A percentile compares a stretch with the other conserved stretches of the same genome.
Conservation (phyloP, 2,113 vertebrate genomes). For the Chaetops frenatus region DNA sequence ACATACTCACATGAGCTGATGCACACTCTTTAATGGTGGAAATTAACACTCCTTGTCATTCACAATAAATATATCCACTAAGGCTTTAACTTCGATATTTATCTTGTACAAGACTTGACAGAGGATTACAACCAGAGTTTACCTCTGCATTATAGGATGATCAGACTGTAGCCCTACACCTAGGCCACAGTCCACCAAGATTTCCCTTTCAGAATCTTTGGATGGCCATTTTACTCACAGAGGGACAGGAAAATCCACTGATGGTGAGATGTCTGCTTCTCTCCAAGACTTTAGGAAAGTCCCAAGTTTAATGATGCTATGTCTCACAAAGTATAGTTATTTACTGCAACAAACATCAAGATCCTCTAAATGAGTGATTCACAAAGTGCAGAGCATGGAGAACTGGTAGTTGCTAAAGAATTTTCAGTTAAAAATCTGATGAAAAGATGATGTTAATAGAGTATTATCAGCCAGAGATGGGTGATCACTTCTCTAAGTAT, state of each 20-base stretch:
- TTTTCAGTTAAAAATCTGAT: background rate
- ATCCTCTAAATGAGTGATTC: background rate
- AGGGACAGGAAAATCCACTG: background rate
- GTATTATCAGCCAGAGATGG: background rate
- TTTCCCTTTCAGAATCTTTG: background rate
- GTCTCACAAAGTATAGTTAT: background rate
- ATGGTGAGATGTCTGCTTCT: background rate
- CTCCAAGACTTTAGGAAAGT: background rate
- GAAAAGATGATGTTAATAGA: background rate
- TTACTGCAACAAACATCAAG: background rate
- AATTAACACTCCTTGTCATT: background rate
- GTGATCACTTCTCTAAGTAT: background rate
- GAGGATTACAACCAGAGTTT: background rate
- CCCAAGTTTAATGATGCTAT: background rate
- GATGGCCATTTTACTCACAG: background rate
- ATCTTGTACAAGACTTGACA: background rate
- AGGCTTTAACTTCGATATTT: background rate
- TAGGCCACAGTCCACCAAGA: background rate
- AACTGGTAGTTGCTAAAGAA: background rate
- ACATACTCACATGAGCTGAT: background rate
- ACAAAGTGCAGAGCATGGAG: accelerated
- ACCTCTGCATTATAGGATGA: no score
- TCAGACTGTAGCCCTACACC: background rate
- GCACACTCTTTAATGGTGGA: background rate
- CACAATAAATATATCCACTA: background rate